Evolutionary conservation across 1,140 invertebrate species (phyloP), one percentile per base, ranked within the genome.

Genomic region (Bombus ignitus): DNA sequence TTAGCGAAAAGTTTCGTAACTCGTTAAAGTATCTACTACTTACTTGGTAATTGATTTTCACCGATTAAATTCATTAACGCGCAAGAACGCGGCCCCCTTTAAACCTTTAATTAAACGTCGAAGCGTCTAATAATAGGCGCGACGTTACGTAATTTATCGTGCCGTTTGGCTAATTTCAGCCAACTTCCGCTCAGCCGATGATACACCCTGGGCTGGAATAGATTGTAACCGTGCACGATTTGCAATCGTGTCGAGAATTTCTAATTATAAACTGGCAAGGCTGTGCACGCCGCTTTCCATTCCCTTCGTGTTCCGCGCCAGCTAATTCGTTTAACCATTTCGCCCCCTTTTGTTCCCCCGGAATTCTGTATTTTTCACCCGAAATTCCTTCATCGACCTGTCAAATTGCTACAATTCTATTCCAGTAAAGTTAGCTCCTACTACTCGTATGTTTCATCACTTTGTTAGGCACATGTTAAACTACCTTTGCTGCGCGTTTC

Each of bases 211-310:
- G 25, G 42, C 37, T 44, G 47, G 44, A 84, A 71, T 78, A 57
- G 35, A 80, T 44, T 65, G 22, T 44, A 80, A 62, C 83, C 32
- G 53, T 53, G n/a, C 66, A 72, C 76, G 83, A 62, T 37, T 47
- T 28, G 35, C 53, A 62, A 47, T 70, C 82, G 47, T 70, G 82
- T 57, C 47, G 65, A 28, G 76, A 80, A 84, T 72, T 59, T 79
- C 83, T 79, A 84, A 84, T 84, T 79, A 84, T 72, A 84, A 80
- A 72, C 83, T 32, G 4, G 28, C 65, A 39, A 70, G 47, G 47
- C 59, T 77, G 75, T 66, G 78, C 77, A 18, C 44, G 6, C 42
- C 32, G 76, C 32, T 35, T 66, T 44, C 62, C 15, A 53, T 53
- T 70, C 77, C 32, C 35, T 42, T 39, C 25, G 74, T 59, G 47